phyloP scores from a whole-genome alignment of 2,797 vertebrate genomes.

The Varecia variegata region DNA sequence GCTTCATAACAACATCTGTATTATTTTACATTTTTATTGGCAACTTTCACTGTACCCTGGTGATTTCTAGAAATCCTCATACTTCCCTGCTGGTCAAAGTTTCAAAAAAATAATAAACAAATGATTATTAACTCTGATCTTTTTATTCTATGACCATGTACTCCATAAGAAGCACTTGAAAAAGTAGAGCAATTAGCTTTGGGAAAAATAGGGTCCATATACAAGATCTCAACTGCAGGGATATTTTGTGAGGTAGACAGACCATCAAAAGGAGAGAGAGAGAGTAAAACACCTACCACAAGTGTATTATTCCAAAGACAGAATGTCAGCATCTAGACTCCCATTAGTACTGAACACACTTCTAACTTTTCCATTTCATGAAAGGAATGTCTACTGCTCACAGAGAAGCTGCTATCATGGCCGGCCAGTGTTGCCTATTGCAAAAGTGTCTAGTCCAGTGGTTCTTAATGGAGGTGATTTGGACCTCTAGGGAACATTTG shows the following conservation, averaged over 20 bases:
- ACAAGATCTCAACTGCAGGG: conserved; percentile 23
- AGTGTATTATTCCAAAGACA: not conserved
- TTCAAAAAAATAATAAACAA: conserved; percentile 85
- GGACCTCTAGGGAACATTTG: not conserved
- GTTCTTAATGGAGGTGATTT: not conserved
- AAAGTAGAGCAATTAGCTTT: conserved; percentile 54
- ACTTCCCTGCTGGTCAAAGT: conserved; percentile 83
- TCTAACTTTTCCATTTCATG: not conserved
- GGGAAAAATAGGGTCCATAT: conserved; percentile 19
- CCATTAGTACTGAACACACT: conserved; percentile 29
- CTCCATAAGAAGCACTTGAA: conserved; percentile 58
- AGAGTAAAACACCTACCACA: conserved; percentile 41
- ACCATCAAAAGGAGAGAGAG: not conserved
- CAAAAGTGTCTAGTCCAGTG: not conserved
- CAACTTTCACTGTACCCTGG: conserved; percentile 82
- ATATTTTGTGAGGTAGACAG: conserved; percentile 40
- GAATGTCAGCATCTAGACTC: conserved; percentile 19
- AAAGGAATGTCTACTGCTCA: conserved; percentile 24
- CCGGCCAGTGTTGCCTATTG: not conserved
- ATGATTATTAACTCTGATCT: conserved; percentile 82
- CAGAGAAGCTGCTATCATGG: not conserved
- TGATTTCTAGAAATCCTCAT: conserved; percentile 83
- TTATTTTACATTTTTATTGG: conserved; percentile 87
- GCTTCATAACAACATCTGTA: conserved; percentile 85
- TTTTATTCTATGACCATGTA: conserved; percentile 76